Evolutionary conservation across 2,888 invertebrate species (phyloP).

Genomic region (Ornithoptera priamus): DNA sequence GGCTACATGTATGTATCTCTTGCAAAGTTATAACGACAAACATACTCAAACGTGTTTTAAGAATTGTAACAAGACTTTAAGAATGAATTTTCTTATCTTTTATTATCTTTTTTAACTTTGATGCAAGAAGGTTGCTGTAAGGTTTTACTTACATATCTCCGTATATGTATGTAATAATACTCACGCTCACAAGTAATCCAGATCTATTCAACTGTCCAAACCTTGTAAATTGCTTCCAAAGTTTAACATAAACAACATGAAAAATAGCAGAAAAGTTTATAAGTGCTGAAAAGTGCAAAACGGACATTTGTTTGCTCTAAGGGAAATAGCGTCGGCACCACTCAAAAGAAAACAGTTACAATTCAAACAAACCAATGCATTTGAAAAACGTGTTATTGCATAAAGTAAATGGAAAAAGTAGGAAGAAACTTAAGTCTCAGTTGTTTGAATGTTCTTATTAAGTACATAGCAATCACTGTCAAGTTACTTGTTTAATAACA

Average conservation of each 20-base stretch:
- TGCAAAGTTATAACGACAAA: background rate
- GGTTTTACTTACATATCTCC: no score
- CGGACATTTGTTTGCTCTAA: background rate
- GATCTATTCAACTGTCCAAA: no score
- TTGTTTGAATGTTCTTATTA: no score
- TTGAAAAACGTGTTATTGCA: slow-evolving; percentile 22
- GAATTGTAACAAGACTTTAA: background rate
- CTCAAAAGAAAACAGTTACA: slow-evolving; percentile 24
- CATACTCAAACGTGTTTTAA: background rate
- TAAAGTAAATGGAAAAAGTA: slow-evolving; percentile 8
- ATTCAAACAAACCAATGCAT: slow-evolving; percentile 13
- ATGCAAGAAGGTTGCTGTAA: background rate
- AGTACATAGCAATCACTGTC: no score
- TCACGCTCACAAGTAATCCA: no score
- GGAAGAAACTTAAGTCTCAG: slow-evolving; percentile 1
- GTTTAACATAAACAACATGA: no score
- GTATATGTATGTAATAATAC: no score
- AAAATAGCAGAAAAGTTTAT: background rate
- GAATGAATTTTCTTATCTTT: background rate
- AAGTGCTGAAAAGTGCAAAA: background rate
- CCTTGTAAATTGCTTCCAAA: no score
- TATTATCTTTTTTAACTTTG: background rate
- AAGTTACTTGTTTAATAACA: no score
- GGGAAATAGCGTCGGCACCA: background rate
- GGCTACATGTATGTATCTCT: slow-evolving; percentile 7